These are phyloP conservation scores for Enteromius mattozi DNA, from an alignment of 2,797 vertebrate genomes.

Conservation along the genomic window DNA sequence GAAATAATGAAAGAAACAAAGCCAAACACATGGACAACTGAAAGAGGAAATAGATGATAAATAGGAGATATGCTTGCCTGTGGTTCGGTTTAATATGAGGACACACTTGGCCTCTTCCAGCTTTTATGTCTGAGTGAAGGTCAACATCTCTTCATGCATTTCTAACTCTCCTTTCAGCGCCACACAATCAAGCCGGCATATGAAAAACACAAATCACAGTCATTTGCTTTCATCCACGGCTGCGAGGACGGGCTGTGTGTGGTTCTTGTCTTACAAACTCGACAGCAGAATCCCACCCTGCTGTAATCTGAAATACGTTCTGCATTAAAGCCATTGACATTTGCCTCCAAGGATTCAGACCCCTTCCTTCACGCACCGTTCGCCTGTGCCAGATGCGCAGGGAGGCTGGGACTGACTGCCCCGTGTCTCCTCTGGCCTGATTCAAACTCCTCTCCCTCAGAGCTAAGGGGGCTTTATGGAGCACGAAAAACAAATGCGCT, in stretches of 20 bases:
- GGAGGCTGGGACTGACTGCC: conserved; percentile 35
- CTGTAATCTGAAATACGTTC: conserved; percentile 36
- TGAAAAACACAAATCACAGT: conserved; percentile 38
- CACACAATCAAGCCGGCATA: conserved; percentile 40
- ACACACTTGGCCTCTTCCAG: conserved; percentile 45
- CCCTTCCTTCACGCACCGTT: conserved; percentile 31
- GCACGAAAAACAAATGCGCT: conserved; percentile 47
- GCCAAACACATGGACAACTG: conserved; percentile 54
- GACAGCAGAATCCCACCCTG: conserved; percentile 6
- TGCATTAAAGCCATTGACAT: conserved; percentile 45
- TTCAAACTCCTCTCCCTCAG: conserved; percentile 35
- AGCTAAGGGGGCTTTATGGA: conserved; percentile 46
- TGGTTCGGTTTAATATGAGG: conserved; percentile 50
- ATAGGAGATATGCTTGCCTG: conserved; percentile 47
- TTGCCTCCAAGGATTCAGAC: conserved; percentile 22
- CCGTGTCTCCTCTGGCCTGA: conserved; percentile 21
- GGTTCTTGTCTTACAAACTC: conserved; percentile 24
- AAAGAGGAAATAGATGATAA: conserved; percentile 53
- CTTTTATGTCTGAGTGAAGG: conserved; percentile 54
- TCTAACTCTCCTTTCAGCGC: conserved; percentile 36
- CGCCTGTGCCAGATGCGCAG: conserved; percentile 38
- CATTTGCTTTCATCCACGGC: conserved; percentile 21
- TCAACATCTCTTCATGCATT: conserved; percentile 44
- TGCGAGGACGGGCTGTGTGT: conserved; percentile 1
- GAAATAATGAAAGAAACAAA: conserved; percentile 54